phyloP scores from a whole-genome alignment of 1,140 invertebrate genomes.

The Euura lappo region DNA sequence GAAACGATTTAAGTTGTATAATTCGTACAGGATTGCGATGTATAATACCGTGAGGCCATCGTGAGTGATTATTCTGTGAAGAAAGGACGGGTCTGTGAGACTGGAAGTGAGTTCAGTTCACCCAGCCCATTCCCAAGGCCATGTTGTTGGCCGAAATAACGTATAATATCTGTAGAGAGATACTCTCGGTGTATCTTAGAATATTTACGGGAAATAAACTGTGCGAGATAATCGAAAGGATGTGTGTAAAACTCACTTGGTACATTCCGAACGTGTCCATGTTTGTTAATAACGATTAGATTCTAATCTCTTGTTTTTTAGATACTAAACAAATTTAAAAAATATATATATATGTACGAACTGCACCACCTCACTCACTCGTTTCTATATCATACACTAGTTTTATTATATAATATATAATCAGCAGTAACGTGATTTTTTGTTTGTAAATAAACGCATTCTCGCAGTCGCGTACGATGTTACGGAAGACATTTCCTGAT shows the following conservation, averaged over 20 bases:
- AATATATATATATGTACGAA: background rate
- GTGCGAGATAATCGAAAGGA: background rate
- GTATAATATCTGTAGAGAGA: no score
- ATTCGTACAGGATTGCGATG: no score
- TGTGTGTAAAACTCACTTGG: constrained; percentile 49
- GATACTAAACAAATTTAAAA: background rate
- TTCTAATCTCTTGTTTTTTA: background rate
- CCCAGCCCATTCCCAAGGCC: constrained; percentile 34
- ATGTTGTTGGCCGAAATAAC: constrained; percentile 34
- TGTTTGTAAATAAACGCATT: constrained; percentile 7
- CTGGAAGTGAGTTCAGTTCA: no score
- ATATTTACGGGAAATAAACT: no score
- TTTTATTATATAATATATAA: background rate
- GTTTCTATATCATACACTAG: background rate
- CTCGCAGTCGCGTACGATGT: background rate
- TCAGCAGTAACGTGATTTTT: background rate
- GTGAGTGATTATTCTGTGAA: no score
- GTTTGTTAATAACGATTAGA: constrained; percentile 10
- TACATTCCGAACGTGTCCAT: constrained; percentile 59
- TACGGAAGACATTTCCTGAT: background rate
- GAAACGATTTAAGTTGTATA: no score
- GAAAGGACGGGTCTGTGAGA: no score
- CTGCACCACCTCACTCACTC: background rate
- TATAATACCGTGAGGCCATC: no score
- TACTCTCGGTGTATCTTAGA: no score